Percentiles rank a stretch among this genome's conserved stretches.
Evolutionary conservation across 2,888 invertebrate genomes (phyloP).

Genomic region (Axea sp.): DNA sequence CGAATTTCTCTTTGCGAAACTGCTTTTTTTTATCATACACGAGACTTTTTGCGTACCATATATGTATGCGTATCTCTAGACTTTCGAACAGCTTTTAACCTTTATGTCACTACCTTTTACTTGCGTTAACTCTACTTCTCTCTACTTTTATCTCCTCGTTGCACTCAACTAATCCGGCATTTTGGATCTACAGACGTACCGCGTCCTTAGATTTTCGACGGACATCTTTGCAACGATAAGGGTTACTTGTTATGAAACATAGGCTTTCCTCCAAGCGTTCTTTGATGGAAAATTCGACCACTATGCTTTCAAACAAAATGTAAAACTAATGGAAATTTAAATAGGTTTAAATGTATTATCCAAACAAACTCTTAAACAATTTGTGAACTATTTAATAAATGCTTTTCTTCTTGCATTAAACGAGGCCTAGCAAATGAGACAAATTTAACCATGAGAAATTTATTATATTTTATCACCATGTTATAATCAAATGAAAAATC

Average conservation of each 20-base stretch:
- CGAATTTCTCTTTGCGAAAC: slow-evolving; percentile 51
- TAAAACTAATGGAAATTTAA: no score
- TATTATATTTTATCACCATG: no score
- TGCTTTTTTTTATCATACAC: slow-evolving; percentile 28
- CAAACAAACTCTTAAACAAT: no score
- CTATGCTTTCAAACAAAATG: no score
- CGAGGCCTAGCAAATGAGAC: no score
- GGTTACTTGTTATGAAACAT: slow-evolving; percentile 41
- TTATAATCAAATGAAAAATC: no score
- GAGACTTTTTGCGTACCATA: slow-evolving; percentile 25
- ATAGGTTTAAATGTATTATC: no score
- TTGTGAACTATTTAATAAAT: no score
- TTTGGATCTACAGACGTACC: slow-evolving; percentile 75
- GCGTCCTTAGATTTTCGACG: slow-evolving; percentile 75
- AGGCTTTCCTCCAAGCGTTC: background rate
- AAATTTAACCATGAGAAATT: no score
- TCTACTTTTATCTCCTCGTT: slow-evolving; percentile 60
- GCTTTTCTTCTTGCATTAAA: no score
- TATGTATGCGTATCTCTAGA: slow-evolving; percentile 41
- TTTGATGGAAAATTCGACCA: slow-evolving; percentile 16
- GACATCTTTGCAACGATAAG: slow-evolving; percentile 72
- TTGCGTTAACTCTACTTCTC: slow-evolving; percentile 58
- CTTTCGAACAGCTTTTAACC: slow-evolving; percentile 47
- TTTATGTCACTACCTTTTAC: slow-evolving; percentile 56
- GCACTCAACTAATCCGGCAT: slow-evolving; percentile 74